Base-by-base conservation (phyloP, 1,140 invertebrate genomes). In the Scaptodrosophila lebanonensis region DNA sequence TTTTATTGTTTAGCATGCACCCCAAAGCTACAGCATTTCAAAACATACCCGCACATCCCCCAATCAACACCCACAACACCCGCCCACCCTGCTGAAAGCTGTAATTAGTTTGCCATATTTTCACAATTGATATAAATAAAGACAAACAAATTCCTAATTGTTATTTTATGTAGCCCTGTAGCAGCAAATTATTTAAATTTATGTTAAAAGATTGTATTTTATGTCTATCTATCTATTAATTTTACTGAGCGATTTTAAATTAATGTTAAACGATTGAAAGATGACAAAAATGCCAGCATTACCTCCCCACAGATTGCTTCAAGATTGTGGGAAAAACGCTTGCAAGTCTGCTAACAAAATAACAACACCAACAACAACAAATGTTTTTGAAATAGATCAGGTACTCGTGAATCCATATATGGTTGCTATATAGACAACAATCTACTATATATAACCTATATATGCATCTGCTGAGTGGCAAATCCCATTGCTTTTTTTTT, bases 181-280 rank as follows among this genome's bases (percentile, higher is more conserved):
- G 73, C 73, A 73, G 73, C 68, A 73, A 73, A 77, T 77, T 77
- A 61, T 79, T 67, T 72, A 72, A 77, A 63, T 62, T 63, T 59
- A 75, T 54, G 66, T 76, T 76, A 66, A 62, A 25, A n/a, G 8
- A 59, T 36, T 64, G 40, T 62, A 72, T 64, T 71, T 76, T 69
- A 66, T 76, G 44, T 76, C 49, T 60, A 58, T 63, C n/a, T 64
- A 33, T 66, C 35, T 69, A 32, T 49, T 30, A 52, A 33, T 27
- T 30, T 50, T 32, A 15, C 48, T 18, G 9, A 9, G 8, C 9
- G 12, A 16, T 15, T 16, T 33, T 33, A 20, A 44, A 44, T 27
- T 54, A 18, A 44, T 60, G 33, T 50, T 38, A 53, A n/a, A n/a
- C n/a, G n/a, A n/a, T n/a, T n/a, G n/a, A n/a, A n/a, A n/a, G n/a